A percentile compares a stretch with the other conserved stretches of the same genome.
These are phyloP conservation scores for Cettia cetti DNA, from an alignment of 2,113 vertebrate species.

Conservation along the genomic window DNA sequence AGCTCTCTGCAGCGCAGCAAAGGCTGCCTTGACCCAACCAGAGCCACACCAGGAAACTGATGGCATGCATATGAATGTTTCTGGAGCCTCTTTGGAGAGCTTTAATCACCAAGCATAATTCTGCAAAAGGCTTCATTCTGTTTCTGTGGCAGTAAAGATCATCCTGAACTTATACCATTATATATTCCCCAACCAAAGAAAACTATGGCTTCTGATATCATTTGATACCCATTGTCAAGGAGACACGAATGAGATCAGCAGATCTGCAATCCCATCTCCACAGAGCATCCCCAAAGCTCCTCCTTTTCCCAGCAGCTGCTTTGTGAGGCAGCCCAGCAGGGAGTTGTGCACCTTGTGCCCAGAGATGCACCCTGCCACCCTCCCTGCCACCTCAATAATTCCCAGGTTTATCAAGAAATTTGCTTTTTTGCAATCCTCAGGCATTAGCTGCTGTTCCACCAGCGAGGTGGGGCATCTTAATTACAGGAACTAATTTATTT, in stretches of 20 bases:
- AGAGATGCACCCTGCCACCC: no score
- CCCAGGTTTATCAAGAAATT: background rate
- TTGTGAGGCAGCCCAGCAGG: background rate
- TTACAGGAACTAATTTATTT: background rate
- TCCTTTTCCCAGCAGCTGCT: accelerated
- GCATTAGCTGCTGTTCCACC: background rate
- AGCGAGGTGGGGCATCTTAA: background rate
- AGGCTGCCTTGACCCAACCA: background rate
- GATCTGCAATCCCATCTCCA: background rate
- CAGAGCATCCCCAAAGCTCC: background rate
- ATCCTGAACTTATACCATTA: background rate
- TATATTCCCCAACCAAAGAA: background rate
- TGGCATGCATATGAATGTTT: background rate
- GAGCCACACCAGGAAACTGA: background rate
- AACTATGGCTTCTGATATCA: background rate
- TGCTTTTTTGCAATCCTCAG: background rate
- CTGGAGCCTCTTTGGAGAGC: background rate
- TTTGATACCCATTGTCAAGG: background rate
- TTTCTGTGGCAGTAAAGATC: background rate
- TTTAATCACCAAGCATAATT: background rate
- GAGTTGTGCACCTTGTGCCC: accelerated
- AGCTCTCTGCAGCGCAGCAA: background rate
- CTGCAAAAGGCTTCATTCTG: background rate
- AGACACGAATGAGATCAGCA: background rate
- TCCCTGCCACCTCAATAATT: background rate